phyloP scores from a whole-genome alignment of 2,113 vertebrate genomes.

The Platichthys stellatus region DNA sequence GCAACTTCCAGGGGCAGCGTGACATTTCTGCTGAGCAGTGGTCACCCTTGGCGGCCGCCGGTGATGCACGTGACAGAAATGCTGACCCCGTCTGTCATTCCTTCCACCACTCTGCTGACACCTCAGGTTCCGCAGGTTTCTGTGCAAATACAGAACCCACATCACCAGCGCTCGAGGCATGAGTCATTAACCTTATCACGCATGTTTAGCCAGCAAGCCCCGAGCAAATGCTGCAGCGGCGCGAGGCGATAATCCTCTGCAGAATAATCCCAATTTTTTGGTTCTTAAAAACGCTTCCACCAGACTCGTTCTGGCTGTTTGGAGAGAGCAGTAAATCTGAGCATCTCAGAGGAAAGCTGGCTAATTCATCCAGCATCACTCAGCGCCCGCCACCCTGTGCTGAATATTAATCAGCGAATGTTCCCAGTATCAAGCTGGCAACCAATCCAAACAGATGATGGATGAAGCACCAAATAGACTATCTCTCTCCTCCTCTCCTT shows the following conservation, averaged over 20 bases:
- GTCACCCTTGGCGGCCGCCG: constrained; percentile 59
- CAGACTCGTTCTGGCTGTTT: constrained; percentile 17
- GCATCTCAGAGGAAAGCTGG: constrained; percentile 58
- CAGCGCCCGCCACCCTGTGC: constrained; percentile 53
- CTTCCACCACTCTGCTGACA: constrained; percentile 61
- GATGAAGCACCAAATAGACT: constrained; percentile 72
- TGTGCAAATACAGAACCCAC: constrained; percentile 26
- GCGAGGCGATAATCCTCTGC: constrained; percentile 17
- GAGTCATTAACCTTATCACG: constrained; percentile 53
- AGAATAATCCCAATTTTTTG: constrained; percentile 22
- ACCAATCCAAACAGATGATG: constrained; percentile 75
- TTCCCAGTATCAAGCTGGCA: constrained; percentile 76
- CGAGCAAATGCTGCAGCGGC: constrained; percentile 11
- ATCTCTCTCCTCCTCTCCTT: constrained; percentile 41
- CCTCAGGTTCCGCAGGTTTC: constrained; percentile 54
- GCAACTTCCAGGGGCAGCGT: constrained; percentile 55
- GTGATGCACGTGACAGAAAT: constrained; percentile 69
- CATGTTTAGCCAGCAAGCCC: constrained; percentile 31
- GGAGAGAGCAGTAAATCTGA: constrained; percentile 38
- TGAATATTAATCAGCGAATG: constrained; percentile 80
- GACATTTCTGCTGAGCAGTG: constrained; percentile 79
- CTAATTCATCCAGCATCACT: constrained; percentile 70
- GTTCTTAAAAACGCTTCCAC: constrained; percentile 5
- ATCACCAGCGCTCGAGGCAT: constrained; percentile 7
- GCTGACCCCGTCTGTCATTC: constrained; percentile 68